A percentile compares a stretch with the other conserved stretches of the same genome.
These are phyloP conservation scores for Cephus runcator DNA, from an alignment of 2,888 invertebrate genomes.

Conservation along the genomic window DNA sequence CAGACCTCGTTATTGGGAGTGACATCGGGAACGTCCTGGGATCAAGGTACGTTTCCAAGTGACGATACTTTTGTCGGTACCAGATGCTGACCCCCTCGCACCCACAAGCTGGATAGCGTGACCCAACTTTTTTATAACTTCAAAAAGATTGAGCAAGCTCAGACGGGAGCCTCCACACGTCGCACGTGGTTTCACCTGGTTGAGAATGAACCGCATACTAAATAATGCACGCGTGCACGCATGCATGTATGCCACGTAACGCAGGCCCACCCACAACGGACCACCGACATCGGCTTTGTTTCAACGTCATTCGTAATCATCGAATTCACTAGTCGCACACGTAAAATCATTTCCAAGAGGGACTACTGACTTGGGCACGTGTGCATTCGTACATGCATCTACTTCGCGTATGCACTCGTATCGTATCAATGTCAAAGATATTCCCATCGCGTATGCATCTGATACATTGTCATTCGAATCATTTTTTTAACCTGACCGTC, in stretches of 20 bases:
- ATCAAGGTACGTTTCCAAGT: background rate
- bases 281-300: constrained; percentile 15
- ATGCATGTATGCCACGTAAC: constrained; percentile 21
- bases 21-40: too few species aligned
- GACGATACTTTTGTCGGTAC: constrained; percentile 15
- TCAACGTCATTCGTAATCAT: background rate
- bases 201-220: constrained; percentile 31
- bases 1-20: too few species aligned
- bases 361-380: background rate
- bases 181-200: constrained; percentile 19
- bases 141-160: background rate
- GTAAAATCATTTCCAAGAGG: too few species aligned
- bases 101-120: too few species aligned
- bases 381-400: background rate
- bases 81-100: constrained; percentile 3
- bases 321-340: too few species aligned
- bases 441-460: too few species aligned
- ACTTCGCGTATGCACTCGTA: background rate
- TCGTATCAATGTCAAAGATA: background rate
- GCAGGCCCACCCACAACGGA: constrained; percentile 20
- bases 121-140: too few species aligned
- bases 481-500: background rate
- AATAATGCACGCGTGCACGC: constrained; percentile 24
- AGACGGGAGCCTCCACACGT: constrained; percentile 7
- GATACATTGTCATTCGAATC: background rate